Evolutionary conservation across 1,140 invertebrate genomes (phyloP), one percentile per base, ranked within the genome.

Genomic region (Akabosia matsudoensis): DNA sequence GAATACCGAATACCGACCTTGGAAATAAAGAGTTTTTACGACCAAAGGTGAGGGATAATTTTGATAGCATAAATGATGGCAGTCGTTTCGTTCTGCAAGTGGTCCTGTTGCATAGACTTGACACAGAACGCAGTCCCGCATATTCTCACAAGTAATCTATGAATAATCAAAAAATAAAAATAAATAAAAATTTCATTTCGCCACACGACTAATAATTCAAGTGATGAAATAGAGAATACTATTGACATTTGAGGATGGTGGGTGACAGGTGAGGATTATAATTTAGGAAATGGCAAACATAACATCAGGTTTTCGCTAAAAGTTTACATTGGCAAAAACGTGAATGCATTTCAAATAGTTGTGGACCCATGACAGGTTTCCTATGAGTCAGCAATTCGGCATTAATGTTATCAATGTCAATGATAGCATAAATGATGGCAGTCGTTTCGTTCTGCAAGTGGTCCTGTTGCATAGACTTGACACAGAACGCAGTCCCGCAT

Each of bases 81-180:
- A 67, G 31, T 67, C 61, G 28, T 30, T 31, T 67, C 61, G 26
- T 30, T 67, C 61, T 30, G 61, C 24, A 13, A 67, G n/a, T 10
- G 61, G 61, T 22, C 61, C 61, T 67, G 61, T 30, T 30, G 26
- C 61, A 67, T 67, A 31, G 1, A 67, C 61, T 30, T 67, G 61
- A 31, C 61, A 67, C 61, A 67, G 28, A 22, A 67, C 31, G 30
- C 61, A 67, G 61, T 30, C 31, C 3, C 61, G 61, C 61, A 67
- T 67, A 14, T 67, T 67, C 22, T 67, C 61, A 31, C 61, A 67
- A 67, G 26, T 67, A 7, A 67, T 67, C 61, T 67, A 67, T 2
- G 13, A 31, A 67, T 7, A 24, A 67, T 30, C 22, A 22, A 30
- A 30, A 7, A 67, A 67, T 30, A n/a, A 13, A 28, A 22, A 56